Percentiles rank a stretch among this genome's conserved stretches.
Evolutionary conservation across 2,797 vertebrate species (phyloP).

Genomic region (Pteronotus mesoamericanus): DNA sequence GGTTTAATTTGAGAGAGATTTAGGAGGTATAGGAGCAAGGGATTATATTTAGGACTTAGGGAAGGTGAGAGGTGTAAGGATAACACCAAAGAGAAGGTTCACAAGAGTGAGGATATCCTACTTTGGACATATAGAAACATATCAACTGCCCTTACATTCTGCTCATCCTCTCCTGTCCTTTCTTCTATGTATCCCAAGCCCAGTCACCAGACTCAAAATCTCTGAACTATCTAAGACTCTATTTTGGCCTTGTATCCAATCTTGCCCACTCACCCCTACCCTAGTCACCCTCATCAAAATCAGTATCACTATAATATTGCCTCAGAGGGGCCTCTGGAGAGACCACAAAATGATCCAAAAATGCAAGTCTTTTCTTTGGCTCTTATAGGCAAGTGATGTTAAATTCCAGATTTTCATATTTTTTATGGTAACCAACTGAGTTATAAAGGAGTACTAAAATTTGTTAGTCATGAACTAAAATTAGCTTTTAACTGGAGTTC

Average conservation of each 20-base stretch:
- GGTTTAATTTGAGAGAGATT: slow-evolving; percentile 26
- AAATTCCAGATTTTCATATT: slow-evolving; percentile 51
- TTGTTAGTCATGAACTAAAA: slow-evolving; percentile 77
- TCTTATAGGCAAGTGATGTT: slow-evolving; percentile 35
- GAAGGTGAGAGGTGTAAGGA: not conserved
- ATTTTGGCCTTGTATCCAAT: not conserved
- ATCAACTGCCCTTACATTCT: not conserved
- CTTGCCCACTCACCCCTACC: not conserved
- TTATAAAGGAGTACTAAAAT: slow-evolving; percentile 74
- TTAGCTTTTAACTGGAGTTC: slow-evolving; percentile 73
- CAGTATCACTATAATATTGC: slow-evolving; percentile 33
- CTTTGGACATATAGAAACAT: not conserved
- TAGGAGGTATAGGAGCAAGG: not conserved
- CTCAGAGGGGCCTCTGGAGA: not conserved
- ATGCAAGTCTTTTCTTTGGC: slow-evolving; percentile 28
- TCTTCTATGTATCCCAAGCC: not conserved
- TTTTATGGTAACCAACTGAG: slow-evolving; percentile 68
- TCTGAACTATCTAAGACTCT: not conserved
- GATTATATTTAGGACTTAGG: not conserved
- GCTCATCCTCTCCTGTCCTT: not conserved
- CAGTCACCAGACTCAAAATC: not conserved
- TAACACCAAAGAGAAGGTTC: not conserved
- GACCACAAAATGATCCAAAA: slow-evolving; percentile 47
- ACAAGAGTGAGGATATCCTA: not conserved
- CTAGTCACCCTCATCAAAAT: not conserved